A percentile compares a stretch with the other conserved stretches of the same genome.
Conservation (phyloP, 1,140 invertebrate genomes). For the Chrysomallon squamiferum region DNA sequence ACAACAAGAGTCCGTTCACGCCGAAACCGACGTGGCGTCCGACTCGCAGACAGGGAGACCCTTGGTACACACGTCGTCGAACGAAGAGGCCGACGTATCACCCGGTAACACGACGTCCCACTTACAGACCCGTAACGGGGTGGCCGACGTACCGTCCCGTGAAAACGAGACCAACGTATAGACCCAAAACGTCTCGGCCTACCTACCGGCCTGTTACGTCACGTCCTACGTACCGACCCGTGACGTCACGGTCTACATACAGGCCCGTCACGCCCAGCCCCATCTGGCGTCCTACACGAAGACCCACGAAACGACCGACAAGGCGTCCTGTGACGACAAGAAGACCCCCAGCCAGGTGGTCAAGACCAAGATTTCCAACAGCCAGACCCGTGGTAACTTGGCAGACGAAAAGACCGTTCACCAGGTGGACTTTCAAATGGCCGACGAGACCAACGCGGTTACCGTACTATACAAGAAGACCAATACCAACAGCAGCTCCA, state of each 20-base stretch:
- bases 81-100: not conserved
- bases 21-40: not conserved
- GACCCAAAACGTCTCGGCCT: too few species aligned
- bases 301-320: not conserved
- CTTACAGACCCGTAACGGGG: not conserved
- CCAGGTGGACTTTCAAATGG: not conserved
- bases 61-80: not conserved
- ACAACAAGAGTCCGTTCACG: too few species aligned
- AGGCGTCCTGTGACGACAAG: not conserved
- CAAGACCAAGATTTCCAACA: not conserved
- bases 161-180: too few species aligned
- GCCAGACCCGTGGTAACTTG: not conserved
- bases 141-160: not conserved
- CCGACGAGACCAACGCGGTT: not conserved
- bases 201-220: too few species aligned
- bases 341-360: not conserved
- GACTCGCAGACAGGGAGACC: not conserved
- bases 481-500: not conserved
- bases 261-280: too few species aligned
- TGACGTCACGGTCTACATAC: not conserved
- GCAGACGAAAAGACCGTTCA: not conserved
- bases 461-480: not conserved
- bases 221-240: not conserved
- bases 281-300: not conserved
- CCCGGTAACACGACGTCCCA: not conserved